These are phyloP conservation scores for Himantopus leucocephalus DNA, from an alignment of 2,113 vertebrate species.

Conservation along the genomic window DNA sequence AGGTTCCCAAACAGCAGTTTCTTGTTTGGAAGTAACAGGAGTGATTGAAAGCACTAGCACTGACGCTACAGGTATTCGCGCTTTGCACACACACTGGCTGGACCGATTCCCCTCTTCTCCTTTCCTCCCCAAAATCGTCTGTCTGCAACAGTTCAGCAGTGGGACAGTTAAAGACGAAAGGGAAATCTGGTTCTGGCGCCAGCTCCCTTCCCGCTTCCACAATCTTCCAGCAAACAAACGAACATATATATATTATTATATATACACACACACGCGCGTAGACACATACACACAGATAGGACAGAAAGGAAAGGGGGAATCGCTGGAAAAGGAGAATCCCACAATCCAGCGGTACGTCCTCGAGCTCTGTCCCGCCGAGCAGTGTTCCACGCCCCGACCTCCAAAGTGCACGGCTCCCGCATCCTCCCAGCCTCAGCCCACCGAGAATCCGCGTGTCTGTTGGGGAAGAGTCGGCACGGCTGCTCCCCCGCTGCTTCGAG, in stretches of 20 bases:
- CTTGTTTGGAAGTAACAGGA: conserved; percentile 20
- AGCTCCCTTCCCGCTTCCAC: conserved; percentile 25
- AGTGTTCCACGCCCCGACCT: neutral
- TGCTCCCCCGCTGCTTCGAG: conserved; percentile 10
- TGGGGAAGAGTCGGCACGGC: conserved; percentile 6
- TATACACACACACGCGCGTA: neutral
- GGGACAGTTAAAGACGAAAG: neutral
- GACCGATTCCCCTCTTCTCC: neutral
- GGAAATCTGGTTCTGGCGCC: neutral
- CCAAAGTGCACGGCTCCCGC: conserved; percentile 44
- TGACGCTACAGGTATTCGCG: neutral
- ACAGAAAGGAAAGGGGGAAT: conserved; percentile 21
- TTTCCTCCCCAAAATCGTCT: neutral
- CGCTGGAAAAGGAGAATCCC: conserved; percentile 40
- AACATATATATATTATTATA: conserved; percentile 43
- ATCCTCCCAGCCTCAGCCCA: conserved; percentile 11
- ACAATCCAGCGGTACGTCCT: conserved; percentile 56
- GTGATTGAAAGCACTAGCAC: conserved; percentile 33
- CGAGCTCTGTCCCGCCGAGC: conserved; percentile 26
- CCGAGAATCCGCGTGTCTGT: neutral
- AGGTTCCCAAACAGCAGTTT: conserved; percentile 52
- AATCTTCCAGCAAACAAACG: conserved; percentile 26
- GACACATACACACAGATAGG: conserved; percentile 37
- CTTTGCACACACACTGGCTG: neutral
- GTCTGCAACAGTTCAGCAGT: neutral